A percentile compares a stretch with the other conserved stretches of the same genome.
Conservation (phyloP, 1,140 invertebrate species). For the Halictus rubicundus region DNA sequence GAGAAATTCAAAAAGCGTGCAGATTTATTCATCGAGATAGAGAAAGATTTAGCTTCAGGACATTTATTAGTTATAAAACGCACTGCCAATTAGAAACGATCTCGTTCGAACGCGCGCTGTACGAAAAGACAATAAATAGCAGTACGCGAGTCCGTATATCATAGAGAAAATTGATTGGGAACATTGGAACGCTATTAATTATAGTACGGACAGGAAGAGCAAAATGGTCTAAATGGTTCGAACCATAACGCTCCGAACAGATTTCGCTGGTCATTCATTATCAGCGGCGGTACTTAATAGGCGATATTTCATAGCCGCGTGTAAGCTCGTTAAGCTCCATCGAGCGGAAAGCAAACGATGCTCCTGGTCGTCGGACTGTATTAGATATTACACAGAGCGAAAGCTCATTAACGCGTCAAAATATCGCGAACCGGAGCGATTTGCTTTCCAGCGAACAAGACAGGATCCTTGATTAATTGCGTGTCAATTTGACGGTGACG, state of each 20-base stretch:
- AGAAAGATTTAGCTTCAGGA: no score
- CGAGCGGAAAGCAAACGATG: background rate
- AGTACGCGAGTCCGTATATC: no score
- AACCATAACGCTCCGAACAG: background rate
- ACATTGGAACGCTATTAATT: no score
- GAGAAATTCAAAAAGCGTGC: no score
- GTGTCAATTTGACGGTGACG: constrained; percentile 51
- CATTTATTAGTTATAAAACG: no score
- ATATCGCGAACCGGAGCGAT: constrained; percentile 20
- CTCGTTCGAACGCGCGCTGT: no score
- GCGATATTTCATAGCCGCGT: constrained; percentile 5
- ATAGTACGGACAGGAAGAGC: no score
- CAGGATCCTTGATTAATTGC: constrained; percentile 50
- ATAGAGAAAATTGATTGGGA: no score
- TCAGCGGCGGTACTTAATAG: background rate
- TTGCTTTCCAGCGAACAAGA: constrained; percentile 25
- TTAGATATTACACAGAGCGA: background rate
- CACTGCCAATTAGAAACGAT: no score
- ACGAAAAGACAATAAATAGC: no score
- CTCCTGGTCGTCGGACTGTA: background rate
- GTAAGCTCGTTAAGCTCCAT: constrained; percentile 15
- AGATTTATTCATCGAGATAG: no score
- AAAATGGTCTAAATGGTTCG: no score
- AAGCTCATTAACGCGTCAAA: constrained; percentile 48
- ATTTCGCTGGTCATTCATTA: background rate